Base-by-base conservation (phyloP, 2,113 vertebrate genomes). In the Perognathus longimembris region DNA sequence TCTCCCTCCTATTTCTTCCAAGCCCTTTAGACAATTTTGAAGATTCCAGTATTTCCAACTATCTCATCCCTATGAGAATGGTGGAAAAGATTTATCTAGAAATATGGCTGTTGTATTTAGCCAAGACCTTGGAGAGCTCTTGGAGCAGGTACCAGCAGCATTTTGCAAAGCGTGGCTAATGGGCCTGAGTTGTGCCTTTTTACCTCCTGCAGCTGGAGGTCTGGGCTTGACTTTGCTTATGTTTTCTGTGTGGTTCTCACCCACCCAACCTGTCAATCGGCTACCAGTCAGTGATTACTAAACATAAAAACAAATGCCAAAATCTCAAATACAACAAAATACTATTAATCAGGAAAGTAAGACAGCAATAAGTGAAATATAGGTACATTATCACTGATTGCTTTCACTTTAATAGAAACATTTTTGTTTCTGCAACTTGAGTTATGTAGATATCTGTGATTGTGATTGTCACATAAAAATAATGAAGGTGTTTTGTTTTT, bases 391-490 rank as follows among this genome's bases (percentile, higher is more conserved):
- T 64, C 70, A 90, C 32, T 66, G 57, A 91, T 77, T 84, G 59
- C 70, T 73, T 96, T 93, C 64, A 61, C 73, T 79, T 96, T 88
- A 86, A 94, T 36, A 82, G 67, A 92, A 95, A 94, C 61, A 77
- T 76, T 84, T 95, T 87, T 85, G 30, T 92, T 92, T 90, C 80
- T 95, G 21, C 28, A 92, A 90, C 70, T 85, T 74, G 36, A 95
- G 73, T 93, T 85, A 73, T 74, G 38, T 54, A 94, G 73, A 87
- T 92, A 88, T 85, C 77, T 92, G 30, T 84, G 74, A 94, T 74
- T 85, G 34, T 84, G 81, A 94, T 64, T 96, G 84, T 28, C 81
- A 92, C 79, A 67, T 59, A 89, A 90, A 88, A 85, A 84, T 77
- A 45, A 94, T 20, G 38, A 91, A 89, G 32, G 4, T 10, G 54